Evolutionary conservation across 2,888 invertebrate species (phyloP).

Genomic region (Phengaris arion): DNA sequence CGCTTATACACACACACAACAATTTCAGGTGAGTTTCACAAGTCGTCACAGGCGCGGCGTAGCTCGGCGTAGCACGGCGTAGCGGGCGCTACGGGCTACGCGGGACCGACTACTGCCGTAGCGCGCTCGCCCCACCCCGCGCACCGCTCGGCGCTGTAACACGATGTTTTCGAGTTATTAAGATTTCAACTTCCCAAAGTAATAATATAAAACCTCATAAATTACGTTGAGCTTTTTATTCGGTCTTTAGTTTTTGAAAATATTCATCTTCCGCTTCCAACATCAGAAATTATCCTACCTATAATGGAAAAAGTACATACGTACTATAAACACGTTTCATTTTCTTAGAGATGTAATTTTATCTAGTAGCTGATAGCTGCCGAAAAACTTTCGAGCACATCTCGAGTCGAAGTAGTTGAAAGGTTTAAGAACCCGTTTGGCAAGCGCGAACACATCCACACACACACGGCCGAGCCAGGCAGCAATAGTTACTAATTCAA

Average conservation of each 20-base stretch:
- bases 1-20: constrained; percentile 37
- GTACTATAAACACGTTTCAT: background rate
- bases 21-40: constrained; percentile 37
- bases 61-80: constrained; percentile 47
- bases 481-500: constrained; percentile 39
- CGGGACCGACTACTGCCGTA: constrained; percentile 69
- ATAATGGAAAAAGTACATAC: background rate
- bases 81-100: constrained; percentile 69
- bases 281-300: background rate
- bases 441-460: constrained; percentile 39
- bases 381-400: constrained; percentile 15
- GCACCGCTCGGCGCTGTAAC: constrained; percentile 45
- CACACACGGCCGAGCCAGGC: constrained; percentile 33
- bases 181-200: constrained; percentile 17
- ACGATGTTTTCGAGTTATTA: constrained; percentile 24
- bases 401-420: constrained; percentile 7
- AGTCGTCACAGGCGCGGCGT: constrained; percentile 37
- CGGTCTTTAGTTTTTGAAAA: background rate
- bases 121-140: constrained; percentile 60
- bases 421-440: constrained; percentile 31
- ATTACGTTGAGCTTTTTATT: background rate
- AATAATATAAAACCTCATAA: constrained; percentile 12
- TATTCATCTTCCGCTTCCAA: background rate
- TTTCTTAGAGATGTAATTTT: background rate
- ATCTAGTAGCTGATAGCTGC: background rate